Evolutionary conservation across 2,888 invertebrate genomes (phyloP), one percentile per base, ranked within the genome.

Genomic region (Agriopis marginaria): DNA sequence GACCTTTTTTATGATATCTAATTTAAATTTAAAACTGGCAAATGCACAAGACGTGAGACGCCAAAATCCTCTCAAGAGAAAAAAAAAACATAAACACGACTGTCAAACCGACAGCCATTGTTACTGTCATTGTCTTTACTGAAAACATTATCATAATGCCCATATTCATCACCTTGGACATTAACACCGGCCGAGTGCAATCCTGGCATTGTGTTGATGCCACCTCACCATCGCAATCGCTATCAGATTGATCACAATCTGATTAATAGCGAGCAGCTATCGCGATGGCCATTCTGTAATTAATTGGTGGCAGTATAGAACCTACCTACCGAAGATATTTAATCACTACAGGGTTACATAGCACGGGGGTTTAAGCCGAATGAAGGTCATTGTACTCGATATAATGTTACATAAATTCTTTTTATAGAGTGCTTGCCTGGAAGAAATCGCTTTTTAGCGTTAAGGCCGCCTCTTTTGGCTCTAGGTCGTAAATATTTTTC

Each of bases 261-360:
- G 90, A 91, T 91, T 89, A 90, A 90, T 90, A 87, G 86, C 84
- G 77, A 77, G 82, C 75, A 74, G 79, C 78, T 84, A 89, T 89
- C 89, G 77, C 80, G 88, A 89, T 89, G 81, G 85, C 81, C 78
- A 85, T 83, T 79, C 82, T 77, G 85, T 91, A 91, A 91, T 91
- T 91, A 91, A 91, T 91, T 89, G 87, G 83, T 59, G 81, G 81
- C 81, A 40, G 17, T 8, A 58, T 3, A 45, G 50, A 62, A 62
- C 56, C 67, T 51, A 55, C 49, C 17, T 5, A 50, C 9, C 3
- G 51, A 10, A 17, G 23, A 51, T 47, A 47, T 5, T 32, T 32
- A 32, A 32, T 4, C 32, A 32, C n/a, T n/a, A n/a, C 17, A 23
- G 17, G 17, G 17, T 2, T 23, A 23, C 17, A 23, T 2, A 23